Evolutionary conservation across 2,113 vertebrate genomes (phyloP).

Genomic region (Pollimyrus isidori): DNA sequence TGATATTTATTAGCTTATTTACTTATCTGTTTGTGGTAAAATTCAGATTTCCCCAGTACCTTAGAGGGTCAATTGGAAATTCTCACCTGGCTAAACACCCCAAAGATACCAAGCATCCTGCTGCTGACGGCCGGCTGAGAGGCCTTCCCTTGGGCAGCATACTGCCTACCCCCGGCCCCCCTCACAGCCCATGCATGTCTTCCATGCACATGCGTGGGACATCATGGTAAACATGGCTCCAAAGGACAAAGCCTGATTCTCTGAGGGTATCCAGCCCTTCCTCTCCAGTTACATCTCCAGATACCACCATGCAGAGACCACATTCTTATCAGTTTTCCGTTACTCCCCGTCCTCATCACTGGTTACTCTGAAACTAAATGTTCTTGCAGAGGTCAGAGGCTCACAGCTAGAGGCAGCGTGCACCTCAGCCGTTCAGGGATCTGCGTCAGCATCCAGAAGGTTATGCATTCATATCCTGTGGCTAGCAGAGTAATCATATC

Average conservation of each 20-base stretch:
- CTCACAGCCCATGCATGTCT: too few relatives aligned
- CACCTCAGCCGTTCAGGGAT: background rate
- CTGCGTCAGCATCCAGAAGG: background rate
- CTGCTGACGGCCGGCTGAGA: background rate
- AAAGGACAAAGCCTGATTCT: background rate
- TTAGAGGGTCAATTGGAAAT: background rate
- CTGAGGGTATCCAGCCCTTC: background rate
- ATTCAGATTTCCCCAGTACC: conserved; percentile 4
- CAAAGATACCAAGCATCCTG: background rate
- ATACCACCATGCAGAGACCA: background rate
- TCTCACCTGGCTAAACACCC: background rate
- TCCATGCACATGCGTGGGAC: background rate
- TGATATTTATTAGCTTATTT: background rate
- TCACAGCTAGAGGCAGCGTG: background rate
- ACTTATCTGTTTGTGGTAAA: background rate
- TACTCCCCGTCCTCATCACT: background rate
- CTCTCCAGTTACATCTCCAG: background rate
- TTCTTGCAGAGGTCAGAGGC: background rate
- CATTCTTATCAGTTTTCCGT: background rate
- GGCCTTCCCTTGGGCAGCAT: background rate
- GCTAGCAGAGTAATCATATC: background rate
- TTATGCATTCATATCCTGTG: background rate
- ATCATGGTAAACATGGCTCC: background rate
- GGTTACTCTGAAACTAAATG: background rate
- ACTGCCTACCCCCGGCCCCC: background rate